These are phyloP conservation scores for Pherbina coryleti DNA, from an alignment of 2,888 invertebrate genomes.

Conservation along the genomic window DNA sequence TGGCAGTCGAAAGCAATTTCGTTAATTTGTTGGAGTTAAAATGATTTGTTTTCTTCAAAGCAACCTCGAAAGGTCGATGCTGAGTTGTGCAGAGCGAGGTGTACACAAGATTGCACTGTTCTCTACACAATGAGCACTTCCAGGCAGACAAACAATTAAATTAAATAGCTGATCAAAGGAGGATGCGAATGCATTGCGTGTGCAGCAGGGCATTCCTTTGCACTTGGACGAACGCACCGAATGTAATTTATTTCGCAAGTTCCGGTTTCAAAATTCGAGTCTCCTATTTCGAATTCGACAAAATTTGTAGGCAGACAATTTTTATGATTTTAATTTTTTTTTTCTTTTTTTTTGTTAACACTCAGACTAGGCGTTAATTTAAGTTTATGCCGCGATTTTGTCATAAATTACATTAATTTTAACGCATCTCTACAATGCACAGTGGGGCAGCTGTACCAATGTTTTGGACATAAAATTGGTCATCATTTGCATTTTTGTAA, in stretches of 20 bases:
- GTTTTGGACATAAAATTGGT: too few relatives aligned
- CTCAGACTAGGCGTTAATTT: constrained; percentile 57
- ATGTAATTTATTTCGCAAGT: too few relatives aligned
- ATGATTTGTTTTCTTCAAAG: constrained; percentile 64
- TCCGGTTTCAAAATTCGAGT: not conserved
- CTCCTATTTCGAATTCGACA: not conserved
- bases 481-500: too few relatives aligned
- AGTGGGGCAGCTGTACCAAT: not conserved
- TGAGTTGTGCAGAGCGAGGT: not conserved
- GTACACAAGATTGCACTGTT: not conserved
- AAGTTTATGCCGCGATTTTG: constrained; percentile 64
- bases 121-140: not conserved
- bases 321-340: not conserved
- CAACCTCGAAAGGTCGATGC: constrained; percentile 1
- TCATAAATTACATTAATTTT: constrained; percentile 65
- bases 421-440: constrained; percentile 57
- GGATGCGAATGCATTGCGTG: constrained; percentile 11
- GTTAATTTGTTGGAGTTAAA: constrained; percentile 51
- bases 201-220: not conserved
- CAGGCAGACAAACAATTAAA: constrained; percentile 14
- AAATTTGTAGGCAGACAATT: not conserved
- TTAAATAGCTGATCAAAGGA: not conserved
- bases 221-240: too few relatives aligned
- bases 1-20: constrained; percentile 35
- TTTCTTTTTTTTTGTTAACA: not conserved